Percentiles rank a stretch among this genome's conserved stretches.
phyloP scores from a whole-genome alignment of 1,140 invertebrate species.

The Cherax quadricarinatus region DNA sequence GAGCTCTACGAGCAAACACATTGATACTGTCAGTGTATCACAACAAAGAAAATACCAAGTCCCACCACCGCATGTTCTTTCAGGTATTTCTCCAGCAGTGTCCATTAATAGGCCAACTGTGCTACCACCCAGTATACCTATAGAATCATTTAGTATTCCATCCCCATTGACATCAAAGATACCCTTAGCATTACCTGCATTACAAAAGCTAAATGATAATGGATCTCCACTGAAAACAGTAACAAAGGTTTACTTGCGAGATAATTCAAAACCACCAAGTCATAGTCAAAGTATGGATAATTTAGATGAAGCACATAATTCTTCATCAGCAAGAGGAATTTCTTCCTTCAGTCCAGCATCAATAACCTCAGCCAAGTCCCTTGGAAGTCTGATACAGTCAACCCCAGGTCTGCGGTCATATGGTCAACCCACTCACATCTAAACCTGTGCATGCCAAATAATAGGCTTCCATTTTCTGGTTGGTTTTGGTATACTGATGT shows the following conservation, averaged over 20 bases:
- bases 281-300: constrained; percentile 41
- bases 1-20: background rate
- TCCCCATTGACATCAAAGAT: background rate
- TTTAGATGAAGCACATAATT: background rate
- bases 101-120: too few species aligned
- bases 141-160: background rate
- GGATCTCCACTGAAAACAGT: background rate
- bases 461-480: constrained; percentile 8
- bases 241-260: background rate
- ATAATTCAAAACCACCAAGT: background rate
- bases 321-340: background rate
- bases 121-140: background rate
- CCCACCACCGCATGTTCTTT: background rate
- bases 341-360: background rate
- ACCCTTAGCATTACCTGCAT: background rate
- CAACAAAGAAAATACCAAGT: background rate
- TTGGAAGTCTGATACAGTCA: constrained; percentile 24
- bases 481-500: background rate
- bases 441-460: constrained; percentile 40
- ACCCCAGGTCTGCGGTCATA: constrained; percentile 28
- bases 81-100: too few species aligned
- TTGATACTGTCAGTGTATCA: background rate
- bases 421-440: constrained; percentile 42
- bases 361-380: constrained; percentile 32
- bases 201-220: background rate